These are phyloP conservation scores for Thaleichthys pacificus DNA, from an alignment of 2,797 vertebrate genomes.

Conservation along the genomic window DNA sequence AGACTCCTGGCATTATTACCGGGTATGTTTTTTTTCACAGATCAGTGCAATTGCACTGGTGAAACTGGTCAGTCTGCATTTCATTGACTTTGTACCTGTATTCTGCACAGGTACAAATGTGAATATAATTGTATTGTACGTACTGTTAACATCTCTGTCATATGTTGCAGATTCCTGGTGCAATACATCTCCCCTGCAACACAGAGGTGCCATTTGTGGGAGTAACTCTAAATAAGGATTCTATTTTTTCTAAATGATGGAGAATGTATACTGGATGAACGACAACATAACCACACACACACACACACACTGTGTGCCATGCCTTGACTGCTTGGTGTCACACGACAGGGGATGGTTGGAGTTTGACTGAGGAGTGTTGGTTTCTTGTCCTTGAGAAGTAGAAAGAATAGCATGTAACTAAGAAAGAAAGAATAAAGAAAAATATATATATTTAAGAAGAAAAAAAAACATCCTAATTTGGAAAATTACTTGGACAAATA, in stretches of 20 bases:
- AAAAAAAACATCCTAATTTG: background rate
- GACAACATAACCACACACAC: conserved; percentile 23
- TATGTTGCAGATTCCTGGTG: conserved; percentile 55
- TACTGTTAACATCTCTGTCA: background rate
- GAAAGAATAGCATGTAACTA: conserved; percentile 16
- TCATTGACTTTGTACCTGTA: no score
- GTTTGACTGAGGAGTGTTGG: conserved; percentile 21
- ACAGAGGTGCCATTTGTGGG: conserved; percentile 40
- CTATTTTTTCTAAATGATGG: conserved; percentile 59
- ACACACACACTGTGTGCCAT: conserved; percentile 32
- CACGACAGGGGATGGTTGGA: conserved; percentile 15
- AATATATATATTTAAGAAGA: background rate
- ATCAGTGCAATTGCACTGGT: no score
- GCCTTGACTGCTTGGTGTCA: conserved; percentile 44
- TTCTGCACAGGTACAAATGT: background rate
- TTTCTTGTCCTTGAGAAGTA: conserved; percentile 25
- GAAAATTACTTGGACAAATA: conserved; percentile 11
- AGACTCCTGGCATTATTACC: no score
- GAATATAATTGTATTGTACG: background rate
- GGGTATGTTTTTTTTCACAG: no score
- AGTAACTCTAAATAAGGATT: conserved; percentile 57
- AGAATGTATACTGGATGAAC: conserved; percentile 60
- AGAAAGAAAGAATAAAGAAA: background rate
- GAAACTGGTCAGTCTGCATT: no score
- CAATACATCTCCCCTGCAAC: conserved; percentile 37